A percentile compares a stretch with the other conserved stretches of the same genome.
These are phyloP conservation scores for Prenolepis imparis DNA, from an alignment of 2,888 invertebrate genomes.

Conservation along the genomic window DNA sequence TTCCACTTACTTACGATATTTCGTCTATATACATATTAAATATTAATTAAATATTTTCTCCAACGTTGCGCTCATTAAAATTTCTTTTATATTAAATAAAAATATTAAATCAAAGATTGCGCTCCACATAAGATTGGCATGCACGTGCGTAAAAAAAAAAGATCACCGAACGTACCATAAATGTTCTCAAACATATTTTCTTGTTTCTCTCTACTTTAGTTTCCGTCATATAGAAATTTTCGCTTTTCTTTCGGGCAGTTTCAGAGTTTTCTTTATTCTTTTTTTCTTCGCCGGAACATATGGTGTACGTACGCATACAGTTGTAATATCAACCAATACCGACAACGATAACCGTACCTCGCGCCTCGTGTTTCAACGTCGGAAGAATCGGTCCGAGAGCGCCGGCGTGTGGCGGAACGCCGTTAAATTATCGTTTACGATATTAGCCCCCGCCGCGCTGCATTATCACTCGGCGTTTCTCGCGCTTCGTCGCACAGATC, in stretches of 20 bases:
- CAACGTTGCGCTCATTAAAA: neutral
- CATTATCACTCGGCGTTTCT: slow-evolving; percentile 77
- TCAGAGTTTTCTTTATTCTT: neutral
- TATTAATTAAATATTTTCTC: neutral
- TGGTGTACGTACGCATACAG: neutral
- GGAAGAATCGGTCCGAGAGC: slow-evolving; percentile 22
- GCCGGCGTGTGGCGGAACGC: slow-evolving; percentile 66
- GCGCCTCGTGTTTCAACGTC: slow-evolving; percentile 16
- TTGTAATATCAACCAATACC: neutral
- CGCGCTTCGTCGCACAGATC: slow-evolving; percentile 77
- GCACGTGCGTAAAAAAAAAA: neutral
- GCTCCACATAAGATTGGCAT: neutral
- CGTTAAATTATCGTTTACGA: slow-evolving; percentile 80
- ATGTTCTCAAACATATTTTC: neutral
- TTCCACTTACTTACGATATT: neutral
- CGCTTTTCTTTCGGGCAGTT: neutral
- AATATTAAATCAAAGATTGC: neutral
- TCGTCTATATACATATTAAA: neutral
- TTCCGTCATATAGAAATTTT: neutral
- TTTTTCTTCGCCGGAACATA: neutral
- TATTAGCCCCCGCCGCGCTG: slow-evolving; percentile 74
- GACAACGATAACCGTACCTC: neutral
- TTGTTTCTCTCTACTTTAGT: neutral
- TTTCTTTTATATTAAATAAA: neutral
- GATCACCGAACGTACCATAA: neutral